Percentiles rank a stretch among this genome's conserved stretches.
Evolutionary conservation across 2,888 invertebrate genomes (phyloP).

Genomic region (Melanargia galathea): DNA sequence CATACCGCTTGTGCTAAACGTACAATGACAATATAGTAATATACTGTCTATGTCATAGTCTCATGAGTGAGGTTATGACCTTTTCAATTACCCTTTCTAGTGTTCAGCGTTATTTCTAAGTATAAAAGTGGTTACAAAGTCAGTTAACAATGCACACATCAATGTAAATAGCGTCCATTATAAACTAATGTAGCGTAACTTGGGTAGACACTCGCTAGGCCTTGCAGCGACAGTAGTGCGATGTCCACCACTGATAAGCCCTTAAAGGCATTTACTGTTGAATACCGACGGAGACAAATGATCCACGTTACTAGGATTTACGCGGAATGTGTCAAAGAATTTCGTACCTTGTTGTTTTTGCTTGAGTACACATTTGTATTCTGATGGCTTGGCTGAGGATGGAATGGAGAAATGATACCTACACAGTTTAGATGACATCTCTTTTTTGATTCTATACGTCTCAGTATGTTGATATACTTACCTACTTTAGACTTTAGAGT

Average conservation of each 20-base stretch:
- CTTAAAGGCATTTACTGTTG: conserved; percentile 2
- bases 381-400: background rate
- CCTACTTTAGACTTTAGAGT: no score
- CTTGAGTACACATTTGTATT: background rate
- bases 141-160: background rate
- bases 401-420: no score
- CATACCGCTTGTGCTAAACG: no score
- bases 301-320: background rate
- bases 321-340: background rate
- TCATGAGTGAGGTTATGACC: no score
- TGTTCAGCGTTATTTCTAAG: no score
- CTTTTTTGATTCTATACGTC: no score
- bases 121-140: no score
- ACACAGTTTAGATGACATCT: no score
- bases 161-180: conserved; percentile 1
- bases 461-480: no score
- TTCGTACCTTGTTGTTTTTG: background rate
- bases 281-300: conserved; percentile 9
- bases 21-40: no score
- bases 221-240: background rate
- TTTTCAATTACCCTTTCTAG: no score
- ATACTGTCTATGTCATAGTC: no score
- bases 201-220: background rate
- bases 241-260: background rate
- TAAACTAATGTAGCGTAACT: background rate